phyloP scores from a whole-genome alignment of 1,140 invertebrate species.

The fruit fly (Drosophila melanogaster) region Release_6_plus_ISO1_MT NT_033777.3:21556001-21556500 shows the following conservation, averaged over 20 bases:
- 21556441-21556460: constrained; percentile 51
- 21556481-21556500: constrained; percentile 49
- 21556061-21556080: constrained; percentile 68
- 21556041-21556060: constrained; percentile 59
- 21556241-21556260: constrained; percentile 71
- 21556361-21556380: constrained; percentile 62
- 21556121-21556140: constrained; percentile 54
- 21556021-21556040: constrained; percentile 43
- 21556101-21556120: constrained; percentile 67
- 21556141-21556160: constrained; percentile 57
- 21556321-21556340: constrained; percentile 79
- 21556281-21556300: constrained; percentile 79
- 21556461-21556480: constrained; percentile 35
- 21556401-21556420: constrained; percentile 45
- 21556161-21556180: constrained; percentile 46
- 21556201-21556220: constrained; percentile 21
- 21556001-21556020: constrained; percentile 49
- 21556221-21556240: constrained; percentile 47
- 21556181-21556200: constrained; percentile 22
- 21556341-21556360: constrained; percentile 76
- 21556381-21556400: constrained; percentile 66
- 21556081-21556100: constrained; percentile 76
- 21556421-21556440: constrained; percentile 29
- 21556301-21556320: constrained; percentile 77
- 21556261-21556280: constrained; percentile 75